Evolutionary conservation across 2,797 vertebrate species (phyloP).

Genomic region (Morelia viridis): DNA sequence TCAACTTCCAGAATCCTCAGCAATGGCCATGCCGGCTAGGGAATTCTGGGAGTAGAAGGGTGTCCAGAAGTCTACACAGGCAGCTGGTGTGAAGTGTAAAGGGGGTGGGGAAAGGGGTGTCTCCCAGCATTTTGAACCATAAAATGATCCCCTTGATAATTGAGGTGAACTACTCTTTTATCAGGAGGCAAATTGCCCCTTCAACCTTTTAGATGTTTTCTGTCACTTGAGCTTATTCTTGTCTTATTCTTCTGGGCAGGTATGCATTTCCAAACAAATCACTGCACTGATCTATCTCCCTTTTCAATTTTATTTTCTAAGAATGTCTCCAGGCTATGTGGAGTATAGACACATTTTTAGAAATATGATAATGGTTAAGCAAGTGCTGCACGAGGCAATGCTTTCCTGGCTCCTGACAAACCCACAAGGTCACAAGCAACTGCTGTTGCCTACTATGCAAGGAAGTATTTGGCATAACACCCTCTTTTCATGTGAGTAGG

Average conservation of each 20-base stretch:
- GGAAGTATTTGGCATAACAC: conserved; percentile 50
- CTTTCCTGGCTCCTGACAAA: conserved; percentile 39
- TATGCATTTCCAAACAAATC: background rate
- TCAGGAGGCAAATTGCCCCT: background rate
- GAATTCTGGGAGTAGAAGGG: background rate
- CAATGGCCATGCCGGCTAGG: background rate
- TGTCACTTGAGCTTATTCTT: background rate
- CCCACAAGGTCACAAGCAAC: conserved; percentile 38
- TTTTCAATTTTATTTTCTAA: background rate
- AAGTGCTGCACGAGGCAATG: conserved; percentile 21
- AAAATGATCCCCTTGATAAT: background rate
- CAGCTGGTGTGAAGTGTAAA: background rate
- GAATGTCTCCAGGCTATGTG: background rate
- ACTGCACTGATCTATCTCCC: background rate
- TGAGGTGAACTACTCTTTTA: background rate
- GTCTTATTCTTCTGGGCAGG: background rate
- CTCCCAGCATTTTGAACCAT: background rate
- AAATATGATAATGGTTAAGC: conserved; percentile 1
- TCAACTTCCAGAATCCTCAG: background rate
- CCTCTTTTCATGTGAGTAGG: conserved; percentile 32
- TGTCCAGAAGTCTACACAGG: background rate
- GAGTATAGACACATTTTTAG: background rate
- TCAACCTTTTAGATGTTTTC: background rate
- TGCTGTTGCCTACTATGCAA: conserved; percentile 45
- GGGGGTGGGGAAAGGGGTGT: background rate